A percentile compares a stretch with the other conserved stretches of the same genome.
Conservation (phyloP, 2,888 invertebrate species). For the Lithophane socia region DNA sequence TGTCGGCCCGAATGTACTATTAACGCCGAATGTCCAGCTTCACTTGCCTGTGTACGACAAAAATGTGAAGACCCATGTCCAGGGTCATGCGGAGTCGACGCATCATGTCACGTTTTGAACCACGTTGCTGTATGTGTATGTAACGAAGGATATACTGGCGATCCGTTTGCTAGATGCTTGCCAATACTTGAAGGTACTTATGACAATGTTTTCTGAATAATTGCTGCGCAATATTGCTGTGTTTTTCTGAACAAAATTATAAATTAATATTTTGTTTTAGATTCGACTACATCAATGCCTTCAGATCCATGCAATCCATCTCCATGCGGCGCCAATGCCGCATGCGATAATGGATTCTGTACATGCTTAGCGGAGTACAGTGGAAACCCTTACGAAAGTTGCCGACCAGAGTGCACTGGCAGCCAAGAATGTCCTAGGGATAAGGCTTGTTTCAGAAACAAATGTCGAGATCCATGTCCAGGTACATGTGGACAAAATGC, state of each 20-base stretch:
- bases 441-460: constrained; percentile 93
- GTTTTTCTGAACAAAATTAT: neutral
- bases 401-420: constrained; percentile 93
- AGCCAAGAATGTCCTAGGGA: constrained; percentile 93
- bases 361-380: constrained; percentile 92
- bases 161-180: constrained; percentile 94
- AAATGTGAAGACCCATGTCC: constrained; percentile 96
- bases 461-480: constrained; percentile 94
- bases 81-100: constrained; percentile 95
- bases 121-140: constrained; percentile 96
- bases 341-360: constrained; percentile 93
- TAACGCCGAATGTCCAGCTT: constrained; percentile 94
- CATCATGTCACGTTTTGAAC: constrained; percentile 94
- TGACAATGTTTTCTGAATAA: constrained; percentile 14
- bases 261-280: constrained; percentile 69
- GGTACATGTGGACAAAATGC: constrained; percentile 94
- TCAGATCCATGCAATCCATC: constrained; percentile 92
- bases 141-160: constrained; percentile 94
- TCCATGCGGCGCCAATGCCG: constrained; percentile 93
- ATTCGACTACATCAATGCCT: constrained; percentile 81
- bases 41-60: constrained; percentile 94
- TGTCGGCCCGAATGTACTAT: constrained; percentile 95
- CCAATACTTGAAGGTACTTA: constrained; percentile 87
- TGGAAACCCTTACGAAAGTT: constrained; percentile 93
- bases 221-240: neutral